A percentile compares a stretch with the other conserved stretches of the same genome.
Conservation (phyloP, 2,888 invertebrate genomes). For the Lordiphosa andalusiaca region DNA sequence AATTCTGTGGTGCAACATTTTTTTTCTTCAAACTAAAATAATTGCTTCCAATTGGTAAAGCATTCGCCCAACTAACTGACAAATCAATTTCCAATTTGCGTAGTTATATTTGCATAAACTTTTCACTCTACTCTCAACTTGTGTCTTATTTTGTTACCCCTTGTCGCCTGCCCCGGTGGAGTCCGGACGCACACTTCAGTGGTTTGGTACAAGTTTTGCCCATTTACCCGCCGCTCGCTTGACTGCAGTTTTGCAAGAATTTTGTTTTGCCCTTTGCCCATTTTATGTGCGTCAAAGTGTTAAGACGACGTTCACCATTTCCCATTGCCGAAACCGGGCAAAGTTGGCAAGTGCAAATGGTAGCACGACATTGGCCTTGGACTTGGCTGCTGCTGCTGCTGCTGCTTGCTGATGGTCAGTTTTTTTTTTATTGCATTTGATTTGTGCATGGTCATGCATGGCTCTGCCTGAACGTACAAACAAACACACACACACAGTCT, state of each 20-base stretch:
- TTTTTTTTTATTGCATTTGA: slow-evolving; percentile 28
- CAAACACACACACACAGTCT: background rate
- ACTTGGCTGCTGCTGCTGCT: background rate
- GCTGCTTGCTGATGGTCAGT: slow-evolving; percentile 7
- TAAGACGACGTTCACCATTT: slow-evolving; percentile 6
- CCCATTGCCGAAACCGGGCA: slow-evolving; percentile 6
- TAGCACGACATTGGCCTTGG: slow-evolving; percentile 3
- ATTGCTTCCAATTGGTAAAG: background rate
- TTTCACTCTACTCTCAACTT: slow-evolving; percentile 31
- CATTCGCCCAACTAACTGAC: slow-evolving; percentile 20
- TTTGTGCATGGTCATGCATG: slow-evolving; percentile 21
- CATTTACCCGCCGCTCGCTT: slow-evolving; percentile 29
- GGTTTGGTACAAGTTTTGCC: slow-evolving; percentile 30
- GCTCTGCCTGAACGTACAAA: slow-evolving; percentile 15
- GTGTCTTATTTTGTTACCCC: background rate
- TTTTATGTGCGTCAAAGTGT: slow-evolving; percentile 16
- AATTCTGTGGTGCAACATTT: background rate
- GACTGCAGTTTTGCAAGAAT: slow-evolving; percentile 18
- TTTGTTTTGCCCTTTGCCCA: slow-evolving; percentile 16
- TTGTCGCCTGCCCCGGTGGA: background rate
- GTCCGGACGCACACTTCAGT: slow-evolving; percentile 1
- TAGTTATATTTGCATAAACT: slow-evolving; percentile 44
- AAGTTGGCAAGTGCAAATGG: slow-evolving; percentile 4
- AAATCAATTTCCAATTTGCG: slow-evolving; percentile 50
- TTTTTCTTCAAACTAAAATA: background rate